A percentile compares a stretch with the other conserved stretches of the same genome.
These are phyloP conservation scores for Drosophila atripex DNA, from an alignment of 2,888 invertebrate species.

Conservation along the genomic window DNA sequence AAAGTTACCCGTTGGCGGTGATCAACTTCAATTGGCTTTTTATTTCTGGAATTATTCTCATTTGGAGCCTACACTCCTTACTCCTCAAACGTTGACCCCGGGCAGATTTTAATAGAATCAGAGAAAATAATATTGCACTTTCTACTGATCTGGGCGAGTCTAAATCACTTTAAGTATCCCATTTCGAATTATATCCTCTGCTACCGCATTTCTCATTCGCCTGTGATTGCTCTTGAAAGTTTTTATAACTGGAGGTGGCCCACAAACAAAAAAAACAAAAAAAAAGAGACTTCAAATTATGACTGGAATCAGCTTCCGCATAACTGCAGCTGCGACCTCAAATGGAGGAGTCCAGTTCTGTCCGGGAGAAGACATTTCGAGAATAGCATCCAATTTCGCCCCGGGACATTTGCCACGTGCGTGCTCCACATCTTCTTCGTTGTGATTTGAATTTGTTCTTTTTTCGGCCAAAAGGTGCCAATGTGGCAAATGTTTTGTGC, in stretches of 20 bases:
- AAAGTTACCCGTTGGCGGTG: neutral
- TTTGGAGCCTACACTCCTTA: neutral
- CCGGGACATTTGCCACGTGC: slow-evolving; percentile 64
- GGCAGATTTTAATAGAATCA: neutral
- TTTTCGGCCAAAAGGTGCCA: slow-evolving; percentile 67
- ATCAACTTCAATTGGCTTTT: neutral
- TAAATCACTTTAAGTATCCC: slow-evolving; percentile 19
- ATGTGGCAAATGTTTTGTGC: slow-evolving; percentile 76
- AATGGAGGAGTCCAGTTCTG: slow-evolving; percentile 24
- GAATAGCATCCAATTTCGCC: slow-evolving; percentile 66
- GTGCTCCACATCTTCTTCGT: slow-evolving; percentile 68
- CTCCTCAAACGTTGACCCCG: neutral
- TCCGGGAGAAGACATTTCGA: neutral
- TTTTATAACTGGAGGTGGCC: slow-evolving; percentile 24
- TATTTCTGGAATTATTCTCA: neutral
- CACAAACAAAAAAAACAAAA: slow-evolving; percentile 9
- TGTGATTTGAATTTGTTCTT: slow-evolving; percentile 2
- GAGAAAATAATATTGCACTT: slow-evolving; percentile 3
- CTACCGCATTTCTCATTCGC: slow-evolving; percentile 7
- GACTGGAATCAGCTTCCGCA: slow-evolving; percentile 56
- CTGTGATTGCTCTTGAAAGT: slow-evolving; percentile 26
- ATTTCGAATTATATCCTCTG: slow-evolving; percentile 11
- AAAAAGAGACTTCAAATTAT: slow-evolving; percentile 51
- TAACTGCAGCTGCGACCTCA: slow-evolving; percentile 65
- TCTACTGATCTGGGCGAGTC: slow-evolving; percentile 1